A percentile compares a stretch with the other conserved stretches of the same genome.
Evolutionary conservation across 2,797 vertebrate species (phyloP).

Genomic region (Megalops cyprinoides): DNA sequence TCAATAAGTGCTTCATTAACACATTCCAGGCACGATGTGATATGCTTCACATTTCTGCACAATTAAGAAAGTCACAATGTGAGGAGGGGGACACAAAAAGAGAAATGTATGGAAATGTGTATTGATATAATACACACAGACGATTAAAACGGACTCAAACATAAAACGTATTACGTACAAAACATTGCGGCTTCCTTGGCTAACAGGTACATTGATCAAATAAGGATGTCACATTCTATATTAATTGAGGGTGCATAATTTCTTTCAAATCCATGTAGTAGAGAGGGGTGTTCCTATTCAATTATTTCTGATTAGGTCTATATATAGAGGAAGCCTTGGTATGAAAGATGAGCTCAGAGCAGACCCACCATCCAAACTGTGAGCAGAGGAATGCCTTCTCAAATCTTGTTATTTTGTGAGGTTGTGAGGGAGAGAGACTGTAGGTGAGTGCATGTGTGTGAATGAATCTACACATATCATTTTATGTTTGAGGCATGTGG

Average conservation of each 20-base stretch:
- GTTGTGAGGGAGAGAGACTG: constrained; percentile 15
- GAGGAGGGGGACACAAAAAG: not conserved
- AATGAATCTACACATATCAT: not conserved
- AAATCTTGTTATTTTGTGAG: not conserved
- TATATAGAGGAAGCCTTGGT: not conserved
- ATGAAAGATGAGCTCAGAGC: not conserved
- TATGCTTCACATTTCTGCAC: not conserved
- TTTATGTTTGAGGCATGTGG: constrained; percentile 42
- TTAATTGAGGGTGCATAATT: not conserved
- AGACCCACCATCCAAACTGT: not conserved
- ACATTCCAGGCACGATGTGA: not conserved
- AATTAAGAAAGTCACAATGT: not conserved
- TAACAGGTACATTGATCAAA: not conserved
- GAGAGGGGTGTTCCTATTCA: not conserved
- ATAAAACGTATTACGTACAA: not conserved
- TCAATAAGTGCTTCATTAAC: not conserved
- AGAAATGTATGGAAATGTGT: not conserved
- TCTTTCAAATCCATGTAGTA: not conserved
- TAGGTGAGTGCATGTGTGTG: not conserved
- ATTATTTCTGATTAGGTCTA: not conserved
- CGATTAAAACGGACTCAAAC: not conserved
- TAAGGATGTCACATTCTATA: not conserved
- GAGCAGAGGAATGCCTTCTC: not conserved
- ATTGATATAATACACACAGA: not conserved
- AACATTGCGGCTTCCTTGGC: not conserved